Conservation (phyloP, 2,888 invertebrate genomes). For the Vanessa cardui region DNA sequence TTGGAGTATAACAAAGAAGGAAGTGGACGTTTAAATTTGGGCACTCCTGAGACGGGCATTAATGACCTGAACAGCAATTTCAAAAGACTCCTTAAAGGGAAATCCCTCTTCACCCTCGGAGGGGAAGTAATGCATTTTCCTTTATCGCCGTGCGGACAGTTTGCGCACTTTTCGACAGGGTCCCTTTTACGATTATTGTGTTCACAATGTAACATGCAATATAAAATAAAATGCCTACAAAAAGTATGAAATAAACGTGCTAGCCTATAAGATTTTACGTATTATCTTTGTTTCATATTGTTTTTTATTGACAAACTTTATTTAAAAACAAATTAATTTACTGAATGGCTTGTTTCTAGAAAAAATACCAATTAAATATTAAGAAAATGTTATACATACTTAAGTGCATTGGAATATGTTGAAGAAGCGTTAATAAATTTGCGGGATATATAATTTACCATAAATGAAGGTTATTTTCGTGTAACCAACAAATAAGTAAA, state of each 20-base stretch:
- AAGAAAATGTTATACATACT: too few relatives aligned
- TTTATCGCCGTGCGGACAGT: constrained; percentile 79
- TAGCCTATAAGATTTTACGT: constrained; percentile 45
- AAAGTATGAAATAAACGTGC: constrained; percentile 1
- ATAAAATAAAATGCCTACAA: constrained; percentile 23
- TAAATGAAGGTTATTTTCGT: too few relatives aligned
- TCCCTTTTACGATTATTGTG: constrained; percentile 79
- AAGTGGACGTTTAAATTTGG: constrained; percentile 71
- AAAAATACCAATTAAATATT: too few relatives aligned
- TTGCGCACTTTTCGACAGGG: constrained; percentile 71
- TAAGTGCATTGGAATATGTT: too few relatives aligned
- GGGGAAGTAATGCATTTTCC: constrained; percentile 81
- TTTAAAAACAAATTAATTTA: too few relatives aligned
- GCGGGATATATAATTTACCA: too few relatives aligned
- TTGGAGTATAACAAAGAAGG: constrained; percentile 59
- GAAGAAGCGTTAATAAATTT: too few relatives aligned
- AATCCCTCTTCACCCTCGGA: constrained; percentile 63
- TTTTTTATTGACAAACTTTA: neutral
- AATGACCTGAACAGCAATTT: constrained; percentile 74
- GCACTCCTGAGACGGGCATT: constrained; percentile 66
- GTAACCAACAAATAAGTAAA: too few relatives aligned
- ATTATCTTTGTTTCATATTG: constrained; percentile 44
- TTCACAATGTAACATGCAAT: constrained; percentile 53
- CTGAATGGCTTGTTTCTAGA: too few relatives aligned
- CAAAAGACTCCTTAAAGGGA: constrained; percentile 70